Percentiles rank a stretch among this genome's conserved stretches.
phyloP scores from a whole-genome alignment of 2,113 vertebrate species.

The Zosterops japonicus region DNA sequence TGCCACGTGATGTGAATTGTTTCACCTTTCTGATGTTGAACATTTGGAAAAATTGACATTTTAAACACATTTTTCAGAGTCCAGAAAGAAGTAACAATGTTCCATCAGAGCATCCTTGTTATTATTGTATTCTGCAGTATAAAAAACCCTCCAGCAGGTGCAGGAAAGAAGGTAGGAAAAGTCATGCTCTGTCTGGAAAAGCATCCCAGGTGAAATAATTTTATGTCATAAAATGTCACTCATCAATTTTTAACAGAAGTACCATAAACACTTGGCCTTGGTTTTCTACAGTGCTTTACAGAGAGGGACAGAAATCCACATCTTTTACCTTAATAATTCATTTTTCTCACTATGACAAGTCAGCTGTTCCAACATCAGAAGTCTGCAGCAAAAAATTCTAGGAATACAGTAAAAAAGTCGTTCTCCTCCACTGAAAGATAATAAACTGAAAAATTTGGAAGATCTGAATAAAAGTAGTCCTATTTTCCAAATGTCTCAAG shows the following conservation, averaged over 20 bases:
- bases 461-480: not conserved
- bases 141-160: not conserved
- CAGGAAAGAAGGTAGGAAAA: not conserved
- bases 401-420: not conserved
- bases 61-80: not conserved
- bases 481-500: not conserved
- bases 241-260: not conserved
- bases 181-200: not conserved
- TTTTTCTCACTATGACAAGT: not conserved
- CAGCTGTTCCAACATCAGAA: not conserved
- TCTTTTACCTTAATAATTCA: not conserved
- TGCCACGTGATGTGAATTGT: accelerated
- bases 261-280: not conserved
- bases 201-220: not conserved
- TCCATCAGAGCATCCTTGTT: not conserved
- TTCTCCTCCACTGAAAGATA: not conserved
- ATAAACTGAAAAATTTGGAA: not conserved
- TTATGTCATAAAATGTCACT: not conserved
- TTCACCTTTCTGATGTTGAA: not conserved
- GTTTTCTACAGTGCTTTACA: not conserved
- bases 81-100: not conserved
- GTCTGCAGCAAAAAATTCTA: not conserved
- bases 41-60: not conserved
- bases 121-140: not conserved
- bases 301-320: not conserved